A percentile compares a stretch with the other conserved stretches of the same genome.
These are phyloP conservation scores for Syngnathus rostellatus DNA, from an alignment of 2,797 vertebrate genomes.

Conservation along the genomic window DNA sequence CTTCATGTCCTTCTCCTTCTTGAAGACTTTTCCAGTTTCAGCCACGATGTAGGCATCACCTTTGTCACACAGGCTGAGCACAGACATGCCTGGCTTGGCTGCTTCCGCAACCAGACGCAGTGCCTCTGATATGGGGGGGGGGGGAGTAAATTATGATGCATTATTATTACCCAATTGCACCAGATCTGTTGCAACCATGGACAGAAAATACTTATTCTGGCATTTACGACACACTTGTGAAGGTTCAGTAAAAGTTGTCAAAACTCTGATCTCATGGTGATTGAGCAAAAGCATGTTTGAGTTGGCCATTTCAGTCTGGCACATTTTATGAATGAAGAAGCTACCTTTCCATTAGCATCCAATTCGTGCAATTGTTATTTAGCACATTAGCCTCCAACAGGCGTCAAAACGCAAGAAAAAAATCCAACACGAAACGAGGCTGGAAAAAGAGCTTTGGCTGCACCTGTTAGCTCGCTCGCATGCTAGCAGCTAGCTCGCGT, in stretches of 20 bases:
- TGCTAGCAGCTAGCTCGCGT: background rate
- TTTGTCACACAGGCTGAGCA: constrained; percentile 84
- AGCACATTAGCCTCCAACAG: background rate
- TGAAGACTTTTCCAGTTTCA: constrained; percentile 94
- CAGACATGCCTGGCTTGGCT: constrained; percentile 74
- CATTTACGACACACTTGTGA: background rate
- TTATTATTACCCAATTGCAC: background rate
- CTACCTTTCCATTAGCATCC: background rate
- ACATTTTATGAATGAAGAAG: background rate
- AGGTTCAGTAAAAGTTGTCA: background rate
- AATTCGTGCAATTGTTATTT: background rate
- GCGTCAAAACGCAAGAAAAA: background rate
- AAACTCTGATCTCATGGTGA: background rate
- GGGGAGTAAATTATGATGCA: background rate
- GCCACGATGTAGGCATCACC: constrained; percentile 86
- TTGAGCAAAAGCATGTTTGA: background rate
- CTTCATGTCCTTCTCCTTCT: constrained; percentile 97
- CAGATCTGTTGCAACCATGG: background rate
- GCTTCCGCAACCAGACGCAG: constrained; percentile 78
- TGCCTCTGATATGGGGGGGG: constrained; percentile 67
- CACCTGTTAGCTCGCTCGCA: background rate
- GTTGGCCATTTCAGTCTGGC: background rate
- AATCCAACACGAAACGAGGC: constrained; percentile 3
- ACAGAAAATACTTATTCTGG: background rate
- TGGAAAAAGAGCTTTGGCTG: constrained; percentile 15